phyloP scores from a whole-genome alignment of 2,888 invertebrate genomes.

The Acanthosoma haemorrhoidale region DNA sequence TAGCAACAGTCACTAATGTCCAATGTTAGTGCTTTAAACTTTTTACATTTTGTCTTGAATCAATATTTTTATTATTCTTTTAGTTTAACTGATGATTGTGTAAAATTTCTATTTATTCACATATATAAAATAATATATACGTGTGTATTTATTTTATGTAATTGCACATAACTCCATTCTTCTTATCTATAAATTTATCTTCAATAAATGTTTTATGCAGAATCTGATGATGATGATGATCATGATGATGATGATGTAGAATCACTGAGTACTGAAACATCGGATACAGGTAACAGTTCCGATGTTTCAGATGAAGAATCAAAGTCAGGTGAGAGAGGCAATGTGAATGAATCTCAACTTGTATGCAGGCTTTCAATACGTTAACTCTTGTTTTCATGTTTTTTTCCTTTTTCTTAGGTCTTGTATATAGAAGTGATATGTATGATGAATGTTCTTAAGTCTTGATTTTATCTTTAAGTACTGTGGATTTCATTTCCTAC shows the following conservation, averaged over 20 bases:
- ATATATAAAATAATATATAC: too few relatives aligned
- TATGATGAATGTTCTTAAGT: neutral
- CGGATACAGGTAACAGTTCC: conserved; percentile 49
- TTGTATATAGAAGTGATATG: neutral
- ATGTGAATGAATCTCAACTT: neutral
- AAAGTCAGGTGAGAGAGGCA: conserved; percentile 42
- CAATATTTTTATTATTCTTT: too few relatives aligned
- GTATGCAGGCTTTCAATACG: neutral
- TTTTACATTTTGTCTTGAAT: too few relatives aligned
- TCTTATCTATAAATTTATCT: conserved; percentile 3
- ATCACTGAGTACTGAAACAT: conserved; percentile 38
- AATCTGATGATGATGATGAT: conserved; percentile 35
- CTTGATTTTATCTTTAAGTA: neutral
- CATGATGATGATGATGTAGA: conserved; percentile 37
- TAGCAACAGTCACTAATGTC: too few relatives aligned
- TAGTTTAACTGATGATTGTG: too few relatives aligned
- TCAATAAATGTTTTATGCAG: conserved; percentile 37
- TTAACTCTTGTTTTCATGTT: neutral
- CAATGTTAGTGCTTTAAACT: too few relatives aligned
- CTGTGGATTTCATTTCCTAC: neutral
- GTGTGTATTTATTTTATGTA: neutral
- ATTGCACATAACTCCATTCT: neutral
- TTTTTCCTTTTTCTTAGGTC: neutral
- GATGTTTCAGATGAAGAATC: conserved; percentile 45
- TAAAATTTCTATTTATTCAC: too few relatives aligned